Evolutionary conservation across 2,888 invertebrate species (phyloP).

Genomic region (Agrilus mali): DNA sequence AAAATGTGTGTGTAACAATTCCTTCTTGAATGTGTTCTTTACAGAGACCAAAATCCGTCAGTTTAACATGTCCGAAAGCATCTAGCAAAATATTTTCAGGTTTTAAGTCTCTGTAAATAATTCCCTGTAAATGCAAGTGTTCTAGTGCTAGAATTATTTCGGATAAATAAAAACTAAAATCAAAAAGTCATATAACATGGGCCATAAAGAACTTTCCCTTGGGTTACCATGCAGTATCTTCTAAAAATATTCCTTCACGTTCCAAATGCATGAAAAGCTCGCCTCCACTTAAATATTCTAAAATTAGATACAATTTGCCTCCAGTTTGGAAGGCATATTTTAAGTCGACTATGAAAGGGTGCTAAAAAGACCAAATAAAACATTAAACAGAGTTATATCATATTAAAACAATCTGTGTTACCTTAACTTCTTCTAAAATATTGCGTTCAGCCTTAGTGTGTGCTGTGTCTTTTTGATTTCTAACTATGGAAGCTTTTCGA

Average conservation of each 20-base stretch:
- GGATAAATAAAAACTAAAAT: constrained; percentile 92
- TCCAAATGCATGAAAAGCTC: constrained; percentile 99
- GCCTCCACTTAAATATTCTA: constrained; percentile 98
- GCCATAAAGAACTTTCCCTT: constrained; percentile 13
- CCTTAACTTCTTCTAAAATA: constrained; percentile 97
- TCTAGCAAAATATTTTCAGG: constrained; percentile 97
- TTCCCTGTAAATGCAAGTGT: constrained; percentile 92
- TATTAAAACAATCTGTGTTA: too few relatives aligned
- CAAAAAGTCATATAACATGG: too few relatives aligned
- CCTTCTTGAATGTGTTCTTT: constrained; percentile 94
- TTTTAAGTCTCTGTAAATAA: constrained; percentile 97
- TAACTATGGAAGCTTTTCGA: constrained; percentile 92
- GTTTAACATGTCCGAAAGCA: constrained; percentile 90
- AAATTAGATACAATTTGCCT: constrained; percentile 95
- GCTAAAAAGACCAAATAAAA: constrained; percentile 46
- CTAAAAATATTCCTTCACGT: constrained; percentile 95
- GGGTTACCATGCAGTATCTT: constrained; percentile 96
- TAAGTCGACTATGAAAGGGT: constrained; percentile 98
- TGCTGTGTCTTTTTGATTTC: constrained; percentile 99
- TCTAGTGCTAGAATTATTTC: constrained; percentile 96
- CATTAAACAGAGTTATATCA: not conserved
- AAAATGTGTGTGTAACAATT: constrained; percentile 94
- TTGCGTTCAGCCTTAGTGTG: constrained; percentile 99
- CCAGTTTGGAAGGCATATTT: constrained; percentile 99
- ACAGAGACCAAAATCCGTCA: constrained; percentile 98